These are phyloP conservation scores for Batillaria attramentaria DNA, from an alignment of 1,140 invertebrate species.

Conservation along the genomic window DNA sequence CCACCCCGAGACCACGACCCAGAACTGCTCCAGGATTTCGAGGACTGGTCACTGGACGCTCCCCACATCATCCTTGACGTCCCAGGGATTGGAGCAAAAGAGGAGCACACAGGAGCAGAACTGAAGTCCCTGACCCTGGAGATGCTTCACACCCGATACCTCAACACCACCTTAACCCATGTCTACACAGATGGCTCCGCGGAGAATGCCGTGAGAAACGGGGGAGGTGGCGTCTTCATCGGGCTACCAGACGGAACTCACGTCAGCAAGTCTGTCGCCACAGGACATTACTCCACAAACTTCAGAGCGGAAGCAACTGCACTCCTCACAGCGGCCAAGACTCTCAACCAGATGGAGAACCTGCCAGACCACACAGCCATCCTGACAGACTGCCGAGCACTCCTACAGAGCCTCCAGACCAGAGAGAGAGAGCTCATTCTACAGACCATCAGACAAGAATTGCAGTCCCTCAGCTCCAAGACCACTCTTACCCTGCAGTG, in stretches of 20 bases:
- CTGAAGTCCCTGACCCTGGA: neutral
- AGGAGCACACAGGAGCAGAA: neutral
- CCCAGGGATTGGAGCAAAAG: neutral
- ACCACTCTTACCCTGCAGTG: neutral
- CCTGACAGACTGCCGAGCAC: neutral
- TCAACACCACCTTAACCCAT: neutral
- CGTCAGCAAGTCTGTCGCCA: neutral
- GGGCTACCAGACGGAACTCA: neutral
- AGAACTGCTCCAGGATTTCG: neutral
- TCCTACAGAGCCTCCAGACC: neutral
- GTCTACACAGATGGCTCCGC: slow-evolving; percentile 5
- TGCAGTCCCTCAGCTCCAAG: neutral
- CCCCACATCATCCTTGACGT: neutral
- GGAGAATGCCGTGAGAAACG: neutral
- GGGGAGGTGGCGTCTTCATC: neutral
- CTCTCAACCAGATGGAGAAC: neutral
- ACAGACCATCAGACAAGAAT: neutral
- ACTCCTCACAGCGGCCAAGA: neutral
- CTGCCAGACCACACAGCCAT: too few relatives aligned
- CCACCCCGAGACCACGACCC: neutral
- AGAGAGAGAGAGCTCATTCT: neutral
- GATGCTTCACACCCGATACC: neutral
- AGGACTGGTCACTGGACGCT: neutral
- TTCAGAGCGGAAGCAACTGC: slow-evolving; percentile 10
- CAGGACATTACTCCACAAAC: too few relatives aligned